Evolutionary conservation across 2,797 vertebrate genomes (phyloP).

Genomic region (Decapterus maruadsi): DNA sequence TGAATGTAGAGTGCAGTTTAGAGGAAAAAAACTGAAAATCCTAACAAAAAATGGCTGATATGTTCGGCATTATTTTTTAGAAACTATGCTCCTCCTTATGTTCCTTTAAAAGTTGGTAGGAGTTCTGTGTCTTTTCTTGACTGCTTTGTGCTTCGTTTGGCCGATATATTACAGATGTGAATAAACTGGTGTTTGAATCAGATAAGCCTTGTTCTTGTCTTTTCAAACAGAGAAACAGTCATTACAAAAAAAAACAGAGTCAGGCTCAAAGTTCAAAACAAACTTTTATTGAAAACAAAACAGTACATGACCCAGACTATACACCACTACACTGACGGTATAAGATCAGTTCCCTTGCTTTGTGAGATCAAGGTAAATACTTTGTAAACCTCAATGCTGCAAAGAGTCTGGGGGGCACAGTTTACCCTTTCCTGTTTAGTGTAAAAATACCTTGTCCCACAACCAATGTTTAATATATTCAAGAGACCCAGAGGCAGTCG

Average conservation of each 20-base stretch:
- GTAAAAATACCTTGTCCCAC: conserved; percentile 41
- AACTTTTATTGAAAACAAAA: conserved; percentile 73
- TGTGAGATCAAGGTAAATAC: conserved; percentile 44
- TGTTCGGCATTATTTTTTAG: conserved; percentile 51
- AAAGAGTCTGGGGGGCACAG: conserved; percentile 20
- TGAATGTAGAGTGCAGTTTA: conserved; percentile 75
- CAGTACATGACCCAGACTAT: conserved; percentile 66
- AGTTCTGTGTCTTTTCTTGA: conserved; percentile 61
- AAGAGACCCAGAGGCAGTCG: conserved; percentile 28
- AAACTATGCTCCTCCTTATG: conserved; percentile 42
- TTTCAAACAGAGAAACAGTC: background rate
- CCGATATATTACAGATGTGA: conserved; percentile 66
- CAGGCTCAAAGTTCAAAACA: conserved; percentile 62
- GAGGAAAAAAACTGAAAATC: conserved; percentile 13
- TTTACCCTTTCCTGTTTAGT: conserved; percentile 21
- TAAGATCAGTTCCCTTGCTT: conserved; percentile 43
- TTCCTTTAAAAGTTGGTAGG: conserved; percentile 44
- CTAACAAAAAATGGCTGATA: conserved; percentile 22
- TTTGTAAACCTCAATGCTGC: conserved; percentile 48
- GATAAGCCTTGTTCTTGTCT: background rate
- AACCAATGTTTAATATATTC: conserved; percentile 1
- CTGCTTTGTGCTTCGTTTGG: conserved; percentile 60
- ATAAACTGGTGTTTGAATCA: conserved; percentile 77
- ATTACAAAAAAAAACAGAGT: too few relatives aligned
- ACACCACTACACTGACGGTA: conserved; percentile 57